Evolutionary conservation across 2,888 invertebrate species (phyloP).

Genomic region (Microdon myrmicae): DNA sequence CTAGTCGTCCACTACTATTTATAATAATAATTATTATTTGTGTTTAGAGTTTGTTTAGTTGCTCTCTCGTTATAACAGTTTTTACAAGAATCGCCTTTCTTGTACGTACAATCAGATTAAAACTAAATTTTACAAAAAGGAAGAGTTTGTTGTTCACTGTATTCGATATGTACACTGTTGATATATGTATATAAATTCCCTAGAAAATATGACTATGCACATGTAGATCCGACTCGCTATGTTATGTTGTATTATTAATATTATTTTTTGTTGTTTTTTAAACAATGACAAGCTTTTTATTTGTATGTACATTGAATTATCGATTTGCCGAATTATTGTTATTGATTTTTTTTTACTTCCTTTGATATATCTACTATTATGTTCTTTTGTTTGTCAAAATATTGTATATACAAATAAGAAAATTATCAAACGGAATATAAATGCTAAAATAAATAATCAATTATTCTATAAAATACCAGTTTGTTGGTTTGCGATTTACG

Average conservation of each 20-base stretch:
- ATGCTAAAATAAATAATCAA: slow-evolving; percentile 46
- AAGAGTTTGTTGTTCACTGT: slow-evolving; percentile 41
- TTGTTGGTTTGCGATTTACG: slow-evolving; percentile 10
- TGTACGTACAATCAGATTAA: slow-evolving; percentile 36
- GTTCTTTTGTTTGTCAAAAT: too few species aligned
- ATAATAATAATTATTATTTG: too few species aligned
- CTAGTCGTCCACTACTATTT: too few species aligned
- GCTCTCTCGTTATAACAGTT: too few species aligned
- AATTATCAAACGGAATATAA: slow-evolving; percentile 5
- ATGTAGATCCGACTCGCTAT: slow-evolving; percentile 36
- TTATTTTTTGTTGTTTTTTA: too few species aligned
- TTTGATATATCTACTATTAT: too few species aligned
- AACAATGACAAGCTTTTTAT: slow-evolving; percentile 30
- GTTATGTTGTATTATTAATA: too few species aligned
- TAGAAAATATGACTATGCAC: slow-evolving; percentile 24
- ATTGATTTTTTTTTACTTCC: slow-evolving; percentile 3
- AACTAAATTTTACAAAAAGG: slow-evolving; percentile 45
- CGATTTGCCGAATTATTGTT: slow-evolving; percentile 7
- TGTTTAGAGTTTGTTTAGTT: too few species aligned
- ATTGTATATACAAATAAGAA: not conserved
- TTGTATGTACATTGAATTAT: slow-evolving; percentile 39
- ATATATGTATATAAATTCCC: slow-evolving; percentile 14
- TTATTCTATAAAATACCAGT: slow-evolving; percentile 41
- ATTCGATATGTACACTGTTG: slow-evolving; percentile 44
- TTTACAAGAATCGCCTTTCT: too few species aligned